Evolutionary conservation across 2,888 invertebrate species (phyloP).

Genomic region (Agonopterix subpropinquella): DNA sequence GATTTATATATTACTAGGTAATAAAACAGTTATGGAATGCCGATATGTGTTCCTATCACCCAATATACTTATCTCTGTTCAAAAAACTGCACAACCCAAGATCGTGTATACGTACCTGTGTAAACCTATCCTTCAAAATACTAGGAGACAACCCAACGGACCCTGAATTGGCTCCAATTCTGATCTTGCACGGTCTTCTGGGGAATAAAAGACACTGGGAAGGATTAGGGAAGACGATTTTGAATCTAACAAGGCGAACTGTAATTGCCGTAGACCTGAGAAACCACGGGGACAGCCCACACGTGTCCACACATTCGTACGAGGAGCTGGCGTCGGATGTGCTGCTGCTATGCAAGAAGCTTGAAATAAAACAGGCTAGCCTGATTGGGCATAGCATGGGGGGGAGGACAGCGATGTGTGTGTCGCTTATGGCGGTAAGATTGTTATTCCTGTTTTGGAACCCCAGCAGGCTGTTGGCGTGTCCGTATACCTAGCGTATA

Average conservation of each 20-base stretch:
- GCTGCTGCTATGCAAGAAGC: slow-evolving; percentile 74
- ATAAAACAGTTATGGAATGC: too few relatives aligned
- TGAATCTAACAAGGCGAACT: slow-evolving; percentile 80
- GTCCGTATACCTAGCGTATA: too few relatives aligned
- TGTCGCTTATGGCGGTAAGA: slow-evolving; percentile 81
- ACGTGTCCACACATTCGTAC: slow-evolving; percentile 82
- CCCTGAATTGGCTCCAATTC: slow-evolving; percentile 22
- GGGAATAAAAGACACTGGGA: slow-evolving; percentile 94
- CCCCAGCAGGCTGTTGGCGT: too few relatives aligned
- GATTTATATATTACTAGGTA: too few relatives aligned
- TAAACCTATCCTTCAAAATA: slow-evolving; percentile 46
- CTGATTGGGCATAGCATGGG: slow-evolving; percentile 96
- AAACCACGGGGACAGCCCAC: slow-evolving; percentile 96
- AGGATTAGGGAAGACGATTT: slow-evolving; percentile 82
- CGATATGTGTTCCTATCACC: too few relatives aligned
- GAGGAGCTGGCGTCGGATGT: slow-evolving; percentile 85
- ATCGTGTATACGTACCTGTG: too few relatives aligned
- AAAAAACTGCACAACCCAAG: too few relatives aligned
- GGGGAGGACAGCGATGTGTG: slow-evolving; percentile 88
- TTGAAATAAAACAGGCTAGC: slow-evolving; percentile 75
- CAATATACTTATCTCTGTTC: too few relatives aligned
- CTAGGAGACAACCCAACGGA: slow-evolving; percentile 26
- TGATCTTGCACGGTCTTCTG: slow-evolving; percentile 88
- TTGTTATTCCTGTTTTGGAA: neutral
- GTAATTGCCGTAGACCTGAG: slow-evolving; percentile 91